Evolutionary conservation across 2,888 invertebrate species (phyloP).

Genomic region (Drosophila ustulata): DNA sequence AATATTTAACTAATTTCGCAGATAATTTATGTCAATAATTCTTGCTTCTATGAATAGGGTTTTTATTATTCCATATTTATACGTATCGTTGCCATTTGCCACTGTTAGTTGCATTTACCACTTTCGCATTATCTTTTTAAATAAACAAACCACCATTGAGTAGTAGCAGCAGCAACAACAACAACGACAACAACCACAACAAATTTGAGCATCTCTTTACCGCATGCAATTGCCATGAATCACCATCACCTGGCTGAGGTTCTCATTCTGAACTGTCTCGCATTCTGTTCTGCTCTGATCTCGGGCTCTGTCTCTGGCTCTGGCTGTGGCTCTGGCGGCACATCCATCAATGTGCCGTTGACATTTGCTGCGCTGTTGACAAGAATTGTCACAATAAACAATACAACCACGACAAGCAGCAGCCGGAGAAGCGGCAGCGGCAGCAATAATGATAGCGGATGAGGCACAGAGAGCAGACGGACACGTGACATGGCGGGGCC

Average conservation of each 20-base stretch:
- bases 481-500: conserved; percentile 66
- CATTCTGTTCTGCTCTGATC: conserved; percentile 1
- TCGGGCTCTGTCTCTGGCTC: conserved; percentile 12
- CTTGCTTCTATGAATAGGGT: too few species aligned
- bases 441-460: conserved; percentile 61
- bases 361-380: conserved; percentile 78
- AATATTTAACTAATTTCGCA: too few species aligned
- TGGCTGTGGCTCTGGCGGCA: conserved; percentile 53
- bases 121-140: conserved; percentile 35
- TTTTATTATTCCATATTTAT: too few species aligned
- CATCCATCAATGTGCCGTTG: conserved; percentile 79
- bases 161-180: conserved; percentile 25
- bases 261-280: conserved; percentile 6
- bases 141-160: conserved; percentile 26
- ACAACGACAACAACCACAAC: conserved; percentile 33
- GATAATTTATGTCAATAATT: too few species aligned
- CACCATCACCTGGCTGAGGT: conserved; percentile 74
- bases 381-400: conserved; percentile 81
- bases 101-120: conserved; percentile 43
- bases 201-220: conserved; percentile 67
- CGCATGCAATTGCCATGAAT: conserved; percentile 79
- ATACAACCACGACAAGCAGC: conserved; percentile 69
- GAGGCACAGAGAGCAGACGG: conserved; percentile 42
- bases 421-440: conserved; percentile 25
- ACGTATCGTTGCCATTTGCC: conserved; percentile 38